Conservation (phyloP, 2,797 vertebrate genomes). For the Anabacerthia variegaticeps region DNA sequence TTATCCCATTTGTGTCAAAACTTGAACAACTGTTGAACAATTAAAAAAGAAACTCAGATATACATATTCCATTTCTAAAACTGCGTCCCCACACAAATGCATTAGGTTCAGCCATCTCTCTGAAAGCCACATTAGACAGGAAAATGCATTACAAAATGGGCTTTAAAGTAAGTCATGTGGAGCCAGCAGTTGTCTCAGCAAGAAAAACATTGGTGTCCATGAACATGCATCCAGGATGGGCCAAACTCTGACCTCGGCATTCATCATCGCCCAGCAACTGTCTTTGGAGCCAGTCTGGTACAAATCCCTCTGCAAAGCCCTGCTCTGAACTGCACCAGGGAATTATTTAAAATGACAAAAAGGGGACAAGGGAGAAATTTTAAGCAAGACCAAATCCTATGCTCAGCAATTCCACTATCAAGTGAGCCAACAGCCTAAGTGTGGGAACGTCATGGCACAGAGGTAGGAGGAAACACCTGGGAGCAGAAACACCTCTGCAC, state of each 20-base stretch:
- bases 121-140: background rate
- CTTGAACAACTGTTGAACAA: background rate
- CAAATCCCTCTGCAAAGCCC: background rate
- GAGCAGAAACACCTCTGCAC: background rate
- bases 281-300: background rate
- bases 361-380: background rate
- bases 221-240: accelerated
- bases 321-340: background rate
- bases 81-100: background rate
- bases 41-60: background rate
- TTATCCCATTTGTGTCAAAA: background rate
- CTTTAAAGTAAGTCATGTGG: background rate
- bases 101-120: background rate
- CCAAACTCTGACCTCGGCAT: background rate
- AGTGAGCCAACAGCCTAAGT: accelerated
- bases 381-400: background rate
- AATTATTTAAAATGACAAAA: background rate
- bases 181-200: background rate
- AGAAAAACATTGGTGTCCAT: accelerated
- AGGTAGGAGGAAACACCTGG: background rate
- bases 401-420: background rate
- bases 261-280: background rate
- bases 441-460: accelerated
- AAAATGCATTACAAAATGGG: background rate
- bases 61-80: background rate